These are phyloP conservation scores for Orthonevra nobilis DNA, from an alignment of 2,888 invertebrate genomes.

Conservation along the genomic window DNA sequence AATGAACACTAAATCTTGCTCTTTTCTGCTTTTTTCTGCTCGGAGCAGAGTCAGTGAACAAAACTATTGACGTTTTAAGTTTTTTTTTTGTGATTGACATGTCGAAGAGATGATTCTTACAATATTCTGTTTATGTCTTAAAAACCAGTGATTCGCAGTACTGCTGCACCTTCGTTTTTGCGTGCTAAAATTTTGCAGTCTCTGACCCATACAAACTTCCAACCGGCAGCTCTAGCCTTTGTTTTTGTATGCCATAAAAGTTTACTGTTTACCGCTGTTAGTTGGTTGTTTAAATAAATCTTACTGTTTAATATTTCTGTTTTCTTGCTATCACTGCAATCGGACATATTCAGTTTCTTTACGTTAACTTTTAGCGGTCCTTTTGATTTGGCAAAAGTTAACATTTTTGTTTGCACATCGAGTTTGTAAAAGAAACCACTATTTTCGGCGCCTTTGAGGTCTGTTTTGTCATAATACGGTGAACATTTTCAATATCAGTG, in stretches of 20 bases:
- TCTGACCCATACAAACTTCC: slow-evolving; percentile 1
- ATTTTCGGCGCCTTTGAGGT: neutral
- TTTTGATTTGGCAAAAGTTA: too few species aligned
- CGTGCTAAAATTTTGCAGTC: slow-evolving; percentile 3
- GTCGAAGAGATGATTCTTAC: neutral
- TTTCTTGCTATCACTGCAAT: neutral
- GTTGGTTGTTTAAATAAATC: neutral
- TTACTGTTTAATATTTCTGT: neutral
- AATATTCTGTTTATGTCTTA: neutral
- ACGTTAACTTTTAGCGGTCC: too few species aligned
- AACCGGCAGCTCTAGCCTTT: neutral
- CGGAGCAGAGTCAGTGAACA: too few species aligned
- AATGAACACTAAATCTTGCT: too few species aligned
- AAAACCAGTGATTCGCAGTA: neutral
- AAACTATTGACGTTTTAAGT: too few species aligned
- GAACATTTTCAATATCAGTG: slow-evolving; percentile 1
- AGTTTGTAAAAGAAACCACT: slow-evolving; percentile 3
- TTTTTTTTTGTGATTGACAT: neutral
- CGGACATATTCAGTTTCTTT: neutral
- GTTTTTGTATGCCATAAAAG: neutral
- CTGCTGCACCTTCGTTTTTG: neutral
- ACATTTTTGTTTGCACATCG: neutral
- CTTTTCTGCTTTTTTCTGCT: too few species aligned
- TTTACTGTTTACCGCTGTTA: neutral
- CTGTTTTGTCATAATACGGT: neutral